Evolutionary conservation across 2,888 invertebrate species (phyloP), one percentile per base, ranked within the genome.

Genomic region (Lithosia quadra): DNA sequence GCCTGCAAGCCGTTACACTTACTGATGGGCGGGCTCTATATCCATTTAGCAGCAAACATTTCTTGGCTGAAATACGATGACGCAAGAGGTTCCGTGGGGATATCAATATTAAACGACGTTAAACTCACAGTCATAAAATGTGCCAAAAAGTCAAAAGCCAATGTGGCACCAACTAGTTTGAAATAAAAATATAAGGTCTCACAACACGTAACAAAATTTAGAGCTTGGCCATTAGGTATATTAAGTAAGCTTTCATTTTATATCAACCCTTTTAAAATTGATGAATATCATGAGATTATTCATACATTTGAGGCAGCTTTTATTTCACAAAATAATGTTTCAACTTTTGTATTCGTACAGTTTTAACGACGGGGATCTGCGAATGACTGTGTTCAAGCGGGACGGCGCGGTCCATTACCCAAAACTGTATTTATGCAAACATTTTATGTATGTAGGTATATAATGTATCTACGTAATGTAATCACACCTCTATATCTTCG

Each of bases 241-340:
- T n/a, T 8, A 56, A 63, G 33, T 56, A 10, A 33, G 24, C 33
- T 53, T 63, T 34, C 56, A 56, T 56, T n/a, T 56, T 49, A 49
- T 49, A 49, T 49, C 49, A 49, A 49, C 49, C 49, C 49, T 49
- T 49, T 49, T 49, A n/a, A 49, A 49, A 49, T 49, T n/a, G 18
- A 49, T 49, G 49, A 8, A n/a, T 49, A 49, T 49, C 49, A 49
- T n/a, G 49, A 49, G 49, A 49, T 49, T 49, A 49, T 49, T 49
- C n/a, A n/a, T 49, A n/a, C 49, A 49, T 49, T 15, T 49, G 2
- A 49, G n/a, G 49, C n/a, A 9, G n/a, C 49, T n/a, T 49, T 49
- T n/a, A 49, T 49, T 49, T 49, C 49, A 8, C 49, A n/a, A 9
- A 49, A 49, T 49, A 49, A 49, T 49, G n/a, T 49, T 49, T 49